Base-by-base conservation (phyloP, 2,797 vertebrate genomes). In the Rhynchonycteris naso region DNA sequence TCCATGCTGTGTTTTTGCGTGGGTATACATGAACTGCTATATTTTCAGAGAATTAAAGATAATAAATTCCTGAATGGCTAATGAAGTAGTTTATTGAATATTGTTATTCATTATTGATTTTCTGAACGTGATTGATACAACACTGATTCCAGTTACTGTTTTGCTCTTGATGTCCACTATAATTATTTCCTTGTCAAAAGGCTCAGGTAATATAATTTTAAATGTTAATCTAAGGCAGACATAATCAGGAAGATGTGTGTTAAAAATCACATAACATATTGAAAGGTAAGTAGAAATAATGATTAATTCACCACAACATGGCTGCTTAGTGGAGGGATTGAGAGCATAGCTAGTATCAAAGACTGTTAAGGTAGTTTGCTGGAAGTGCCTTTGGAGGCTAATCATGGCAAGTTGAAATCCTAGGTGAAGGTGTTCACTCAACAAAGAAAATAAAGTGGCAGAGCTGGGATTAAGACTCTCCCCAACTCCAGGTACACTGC, bases 41-140 rank as follows among this genome's bases (percentile, higher is more conserved):
- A 88, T 75, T 90, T 92, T 92, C 50, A 95, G 88, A 88, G 58
- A 88, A 72, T 76, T 90, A 72, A 80, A 95, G 94, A 83, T 81
- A 88, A 72, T 88, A 75, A 92, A 84, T 69, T 79, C 0, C 9
- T 86, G 15, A 76, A 5, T 82, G 54, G 54, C 52, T 68, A 92
- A 5, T 92, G 16, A 82, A 72, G 24, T 78, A 80, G 14, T 69
- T 92, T 66, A 50, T 11, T 52, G 18, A 65, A 43, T 86, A 14
- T 82, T 93, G 66, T 15, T 72, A 59, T 92, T 95, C 58, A 52
- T 91, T 90, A 61, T 56, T 93, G 76, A 66, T 82, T 95, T 95
- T 93, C 61, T 92, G 76, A 84, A 30, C 88, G 24, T 92, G 21
- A 83, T 33, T 75, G n/a, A 38, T 43, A 74, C 91, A 94, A 35